Evolutionary conservation across 2,113 vertebrate species (phyloP), one percentile per base, ranked within the genome.

Genomic region (Parus major): DNA sequence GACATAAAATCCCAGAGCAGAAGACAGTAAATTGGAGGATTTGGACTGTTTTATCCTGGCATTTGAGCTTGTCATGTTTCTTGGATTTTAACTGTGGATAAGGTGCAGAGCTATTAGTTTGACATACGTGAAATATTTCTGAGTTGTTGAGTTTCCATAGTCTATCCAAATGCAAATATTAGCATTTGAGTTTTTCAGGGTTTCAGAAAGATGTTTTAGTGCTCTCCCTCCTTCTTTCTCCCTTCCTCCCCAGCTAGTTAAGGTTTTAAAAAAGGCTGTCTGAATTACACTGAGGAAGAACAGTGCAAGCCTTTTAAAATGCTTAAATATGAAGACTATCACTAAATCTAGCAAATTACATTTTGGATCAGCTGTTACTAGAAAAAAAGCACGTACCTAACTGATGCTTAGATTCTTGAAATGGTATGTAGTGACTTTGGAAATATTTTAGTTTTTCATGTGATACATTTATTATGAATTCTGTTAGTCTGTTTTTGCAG

Each of bases 181-280:
- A 63, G 36, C 36, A 47, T 75, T 85, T 42, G 36, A 55, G 5
- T 31, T 88, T 71, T 53, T 72, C 23, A 41, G 55, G 33, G 53
- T 79, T 78, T 91, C 36, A 41, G 8, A 0, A 8, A 55, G 29
- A 16, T 42, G 4, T 69, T 80, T 10, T 20, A 84, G 14, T 65
- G 15, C 0, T 1, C 8, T 80, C 3, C 5, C 7, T 50, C 8
- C n/a, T 6, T 23, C 5, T 41, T 17, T 5, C 4, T 6, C 17
- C 5, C 36, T 2, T 2, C 1, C 11, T 8, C 31, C 4, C 9
- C 23, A 16, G 12, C 15, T 88, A 25, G 10, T 73, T 80, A 47
- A 44, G 20, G 19, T 76, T 79, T 88, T 70, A 63, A 50, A 90
- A 49, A 2, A 33, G 36, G 5, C 61, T 9, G 5, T 69, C 19